Percentiles rank a stretch among this genome's conserved stretches.
phyloP scores from a whole-genome alignment of 2,113 vertebrate genomes.

The Campylorhamphus procurvoides region DNA sequence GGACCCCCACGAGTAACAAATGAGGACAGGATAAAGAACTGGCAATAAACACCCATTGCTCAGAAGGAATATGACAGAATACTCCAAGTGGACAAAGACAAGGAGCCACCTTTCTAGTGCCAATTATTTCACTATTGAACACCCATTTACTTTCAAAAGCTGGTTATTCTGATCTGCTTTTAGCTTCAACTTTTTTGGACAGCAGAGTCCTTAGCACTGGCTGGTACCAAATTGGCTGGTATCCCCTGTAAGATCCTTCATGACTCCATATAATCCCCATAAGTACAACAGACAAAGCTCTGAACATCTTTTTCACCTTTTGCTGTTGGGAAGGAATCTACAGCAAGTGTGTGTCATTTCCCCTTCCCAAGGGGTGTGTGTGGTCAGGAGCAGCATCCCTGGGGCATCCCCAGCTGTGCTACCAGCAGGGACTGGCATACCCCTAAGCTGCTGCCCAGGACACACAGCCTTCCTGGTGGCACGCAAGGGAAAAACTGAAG shows the following conservation, averaged over 20 bases:
- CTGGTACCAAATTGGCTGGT: not conserved
- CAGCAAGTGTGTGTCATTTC: not conserved
- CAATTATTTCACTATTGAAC: not conserved
- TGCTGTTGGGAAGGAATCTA: not conserved
- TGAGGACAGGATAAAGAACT: not conserved
- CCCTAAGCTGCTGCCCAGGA: too few relatives aligned
- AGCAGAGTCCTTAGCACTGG: not conserved
- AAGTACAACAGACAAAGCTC: not conserved
- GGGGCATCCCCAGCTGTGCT: too few relatives aligned
- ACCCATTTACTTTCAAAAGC: not conserved
- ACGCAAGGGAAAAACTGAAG: not conserved
- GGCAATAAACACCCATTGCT: not conserved
- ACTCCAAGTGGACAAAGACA: not conserved
- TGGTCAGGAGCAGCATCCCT: too few relatives aligned
- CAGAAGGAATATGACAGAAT: not conserved
- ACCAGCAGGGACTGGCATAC: too few relatives aligned
- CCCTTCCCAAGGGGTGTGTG: too few relatives aligned
- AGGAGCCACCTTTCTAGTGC: not conserved
- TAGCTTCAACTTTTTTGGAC: not conserved
- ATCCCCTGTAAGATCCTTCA: not conserved
- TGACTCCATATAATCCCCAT: not conserved
- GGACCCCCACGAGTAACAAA: not conserved
- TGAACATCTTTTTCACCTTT: not conserved
- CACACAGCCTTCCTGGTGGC: too few relatives aligned
- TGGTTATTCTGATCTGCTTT: not conserved